Conservation (phyloP, 2,888 invertebrate species). For the Cephus pulcher region DNA sequence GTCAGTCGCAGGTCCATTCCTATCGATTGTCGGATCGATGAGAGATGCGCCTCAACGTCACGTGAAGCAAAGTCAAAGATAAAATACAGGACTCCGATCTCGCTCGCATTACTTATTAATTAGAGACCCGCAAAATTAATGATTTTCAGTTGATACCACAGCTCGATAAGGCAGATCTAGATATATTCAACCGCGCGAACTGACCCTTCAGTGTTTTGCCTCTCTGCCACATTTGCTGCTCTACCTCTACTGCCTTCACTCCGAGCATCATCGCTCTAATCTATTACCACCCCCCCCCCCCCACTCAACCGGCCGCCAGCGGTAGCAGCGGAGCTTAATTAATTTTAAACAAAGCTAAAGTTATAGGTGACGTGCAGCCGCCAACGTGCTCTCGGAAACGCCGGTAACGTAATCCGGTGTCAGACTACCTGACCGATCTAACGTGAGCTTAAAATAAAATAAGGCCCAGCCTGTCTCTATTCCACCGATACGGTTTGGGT, state of each 20-base stretch:
- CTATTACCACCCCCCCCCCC: not conserved
- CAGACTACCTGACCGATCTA: conserved; percentile 48
- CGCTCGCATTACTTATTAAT: not conserved
- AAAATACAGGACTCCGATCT: not conserved
- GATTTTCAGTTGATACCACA: conserved; percentile 8
- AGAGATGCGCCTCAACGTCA: too few relatives aligned
- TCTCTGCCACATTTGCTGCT: too few relatives aligned
- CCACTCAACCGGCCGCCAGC: not conserved
- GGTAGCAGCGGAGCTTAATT: conserved; percentile 36
- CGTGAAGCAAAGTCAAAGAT: too few relatives aligned
- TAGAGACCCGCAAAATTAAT: not conserved
- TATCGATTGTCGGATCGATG: too few relatives aligned
- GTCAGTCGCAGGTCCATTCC: too few relatives aligned
- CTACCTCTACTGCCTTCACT: not conserved
- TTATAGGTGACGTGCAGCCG: conserved; percentile 45
- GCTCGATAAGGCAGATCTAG: conserved; percentile 3
- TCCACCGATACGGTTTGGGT: too few relatives aligned
- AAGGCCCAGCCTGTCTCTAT: conserved; percentile 1
- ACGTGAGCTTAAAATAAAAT: conserved; percentile 45
- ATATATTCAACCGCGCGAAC: not conserved
- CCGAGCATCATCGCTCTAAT: not conserved
- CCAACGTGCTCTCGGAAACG: conserved; percentile 33
- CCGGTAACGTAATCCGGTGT: conserved; percentile 51
- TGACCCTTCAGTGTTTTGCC: not conserved
- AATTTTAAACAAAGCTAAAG: conserved; percentile 50